Conservation (phyloP, 1,140 invertebrate genomes). For the Trichonephila clavipes region DNA sequence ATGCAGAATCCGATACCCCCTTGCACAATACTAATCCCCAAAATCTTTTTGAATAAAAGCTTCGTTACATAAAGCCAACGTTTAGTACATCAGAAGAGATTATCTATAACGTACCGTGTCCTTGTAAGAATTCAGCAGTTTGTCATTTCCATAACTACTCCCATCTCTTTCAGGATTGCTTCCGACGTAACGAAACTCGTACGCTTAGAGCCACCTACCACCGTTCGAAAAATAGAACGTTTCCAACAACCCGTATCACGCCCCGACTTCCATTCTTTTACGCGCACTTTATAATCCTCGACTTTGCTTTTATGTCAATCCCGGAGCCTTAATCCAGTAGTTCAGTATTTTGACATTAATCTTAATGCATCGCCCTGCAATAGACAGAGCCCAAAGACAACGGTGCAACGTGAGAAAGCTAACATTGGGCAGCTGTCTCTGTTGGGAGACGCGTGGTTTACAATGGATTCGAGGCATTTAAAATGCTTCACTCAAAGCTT, state of each 20-base stretch:
- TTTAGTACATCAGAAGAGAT: constrained; percentile 68
- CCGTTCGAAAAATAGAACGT: too few relatives aligned
- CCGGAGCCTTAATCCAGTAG: constrained; percentile 64
- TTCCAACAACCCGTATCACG: background rate
- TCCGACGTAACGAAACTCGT: constrained; percentile 4
- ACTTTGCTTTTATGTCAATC: constrained; percentile 29
- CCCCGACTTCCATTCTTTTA: constrained; percentile 1
- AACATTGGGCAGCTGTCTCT: constrained; percentile 40
- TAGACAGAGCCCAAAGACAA: background rate
- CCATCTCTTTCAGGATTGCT: background rate
- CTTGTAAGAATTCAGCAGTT: constrained; percentile 26
- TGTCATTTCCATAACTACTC: constrained; percentile 57
- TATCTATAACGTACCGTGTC: constrained; percentile 63
- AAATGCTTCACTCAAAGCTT: background rate
- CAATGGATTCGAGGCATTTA: constrained; percentile 11
- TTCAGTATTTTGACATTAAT: constrained; percentile 74
- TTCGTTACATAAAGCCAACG: constrained; percentile 45
- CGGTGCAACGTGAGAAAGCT: constrained; percentile 68
- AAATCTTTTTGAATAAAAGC: background rate
- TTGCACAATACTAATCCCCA: background rate
- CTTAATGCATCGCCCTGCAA: constrained; percentile 65
- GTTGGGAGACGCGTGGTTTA: background rate
- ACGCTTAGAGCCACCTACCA: background rate
- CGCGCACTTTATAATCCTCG: constrained; percentile 70
- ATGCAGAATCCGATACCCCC: background rate